These are phyloP conservation scores for Scrobipalpa atriplicella DNA, from an alignment of 2,888 invertebrate species.

Conservation along the genomic window DNA sequence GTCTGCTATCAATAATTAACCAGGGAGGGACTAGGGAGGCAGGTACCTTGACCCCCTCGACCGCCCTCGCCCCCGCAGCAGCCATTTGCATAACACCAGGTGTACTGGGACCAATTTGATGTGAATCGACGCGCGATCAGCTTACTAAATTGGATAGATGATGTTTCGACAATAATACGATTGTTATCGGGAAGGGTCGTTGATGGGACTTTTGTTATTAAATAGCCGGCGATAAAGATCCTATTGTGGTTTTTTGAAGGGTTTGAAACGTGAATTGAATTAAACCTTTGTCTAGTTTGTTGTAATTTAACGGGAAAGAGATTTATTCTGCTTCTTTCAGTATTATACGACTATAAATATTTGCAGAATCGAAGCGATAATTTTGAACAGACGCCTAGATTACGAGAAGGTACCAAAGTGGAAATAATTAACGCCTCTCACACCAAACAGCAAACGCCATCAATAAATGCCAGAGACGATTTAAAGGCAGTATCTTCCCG, in stretches of 20 bases:
- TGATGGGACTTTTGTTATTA: conserved; percentile 22
- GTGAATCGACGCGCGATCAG: conserved; percentile 19
- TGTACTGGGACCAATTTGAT: conserved; percentile 28
- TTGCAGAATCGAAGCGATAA: neutral
- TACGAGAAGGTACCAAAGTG: neutral
- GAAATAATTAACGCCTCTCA: conserved; percentile 2
- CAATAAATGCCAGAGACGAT: conserved; percentile 22
- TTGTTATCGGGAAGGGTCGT: conserved; percentile 20
- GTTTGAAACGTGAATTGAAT: neutral
- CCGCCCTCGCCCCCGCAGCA: neutral
- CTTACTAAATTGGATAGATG: conserved; percentile 20
- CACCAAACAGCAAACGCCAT: conserved; percentile 8
- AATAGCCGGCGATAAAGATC: conserved; percentile 10
- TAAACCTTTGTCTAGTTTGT: neutral
- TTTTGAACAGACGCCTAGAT: neutral
- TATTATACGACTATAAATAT: neutral
- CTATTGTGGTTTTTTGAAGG: neutral
- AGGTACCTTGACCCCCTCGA: conserved; percentile 55
- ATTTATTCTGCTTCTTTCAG: neutral
- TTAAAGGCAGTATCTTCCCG: conserved; percentile 18
- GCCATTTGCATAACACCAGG: conserved; percentile 44
- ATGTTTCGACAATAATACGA: conserved; percentile 17
- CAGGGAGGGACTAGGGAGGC: conserved; percentile 42
- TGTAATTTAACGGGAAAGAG: neutral
- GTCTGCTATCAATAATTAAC: conserved; percentile 54